Conservation (phyloP, 2,797 vertebrate species). For the Ataeniobius toweri region DNA sequence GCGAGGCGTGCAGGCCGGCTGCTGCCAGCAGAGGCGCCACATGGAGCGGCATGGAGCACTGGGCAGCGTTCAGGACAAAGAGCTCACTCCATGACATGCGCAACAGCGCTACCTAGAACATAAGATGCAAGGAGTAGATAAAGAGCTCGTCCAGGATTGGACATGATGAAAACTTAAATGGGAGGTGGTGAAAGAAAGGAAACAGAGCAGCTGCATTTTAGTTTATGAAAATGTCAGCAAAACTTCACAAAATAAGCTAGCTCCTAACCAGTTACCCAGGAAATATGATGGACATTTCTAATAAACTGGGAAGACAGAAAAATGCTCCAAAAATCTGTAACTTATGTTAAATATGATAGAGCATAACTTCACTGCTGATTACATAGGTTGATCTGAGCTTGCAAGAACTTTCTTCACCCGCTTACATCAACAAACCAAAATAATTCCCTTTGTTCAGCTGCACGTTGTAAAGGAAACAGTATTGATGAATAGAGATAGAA, state of each 20-base stretch:
- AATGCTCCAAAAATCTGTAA: too few species aligned
- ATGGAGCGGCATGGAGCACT: slow-evolving; percentile 88
- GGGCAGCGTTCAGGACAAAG: slow-evolving; percentile 88
- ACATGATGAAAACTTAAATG: too few species aligned
- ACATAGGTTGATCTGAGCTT: neutral
- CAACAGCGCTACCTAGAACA: slow-evolving; percentile 82
- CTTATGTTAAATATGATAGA: neutral
- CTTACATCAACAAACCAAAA: neutral
- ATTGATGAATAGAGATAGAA: neutral
- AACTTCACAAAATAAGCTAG: neutral
- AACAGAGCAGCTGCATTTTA: too few species aligned
- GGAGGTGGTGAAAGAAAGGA: too few species aligned
- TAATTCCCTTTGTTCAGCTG: neutral
- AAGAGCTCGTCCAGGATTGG: too few species aligned
- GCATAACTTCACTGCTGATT: neutral
- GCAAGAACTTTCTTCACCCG: too few species aligned
- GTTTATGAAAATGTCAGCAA: neutral
- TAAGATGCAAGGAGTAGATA: neutral
- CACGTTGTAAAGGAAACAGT: neutral
- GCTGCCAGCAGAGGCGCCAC: slow-evolving; percentile 87
- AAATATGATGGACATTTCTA: too few species aligned
- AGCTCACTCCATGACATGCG: slow-evolving; percentile 91
- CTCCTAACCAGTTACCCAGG: too few species aligned
- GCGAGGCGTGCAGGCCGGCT: slow-evolving; percentile 87
- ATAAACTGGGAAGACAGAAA: too few species aligned